These are phyloP conservation scores for Phyllopteryx taeniolatus DNA, from an alignment of 2,113 vertebrate genomes.

Conservation along the genomic window DNA sequence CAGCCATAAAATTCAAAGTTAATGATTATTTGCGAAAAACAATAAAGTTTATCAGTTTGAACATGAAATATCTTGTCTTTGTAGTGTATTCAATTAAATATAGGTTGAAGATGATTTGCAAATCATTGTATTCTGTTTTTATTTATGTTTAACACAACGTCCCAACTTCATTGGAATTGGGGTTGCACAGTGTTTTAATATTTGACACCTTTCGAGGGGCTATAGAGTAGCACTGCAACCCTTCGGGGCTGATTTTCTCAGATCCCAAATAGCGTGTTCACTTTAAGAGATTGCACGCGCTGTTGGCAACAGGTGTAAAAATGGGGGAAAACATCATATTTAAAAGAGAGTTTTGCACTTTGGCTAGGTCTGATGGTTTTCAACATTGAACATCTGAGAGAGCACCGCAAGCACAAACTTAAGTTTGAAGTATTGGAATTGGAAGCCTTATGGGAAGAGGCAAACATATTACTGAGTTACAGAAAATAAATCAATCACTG, in stretches of 20 bases:
- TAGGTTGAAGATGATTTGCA: no score
- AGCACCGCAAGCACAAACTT: neutral
- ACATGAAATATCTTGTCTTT: no score
- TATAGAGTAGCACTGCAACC: neutral
- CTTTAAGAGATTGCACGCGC: no score
- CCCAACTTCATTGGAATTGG: no score
- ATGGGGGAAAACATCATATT: neutral
- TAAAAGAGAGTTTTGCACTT: neutral
- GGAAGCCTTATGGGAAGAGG: neutral
- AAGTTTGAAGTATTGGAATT: neutral
- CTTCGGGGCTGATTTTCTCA: no score
- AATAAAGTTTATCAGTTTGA: no score
- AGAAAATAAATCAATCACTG: neutral
- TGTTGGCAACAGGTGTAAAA: neutral
- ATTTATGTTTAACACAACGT: no score
- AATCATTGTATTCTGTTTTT: no score
- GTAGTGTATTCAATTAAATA: no score
- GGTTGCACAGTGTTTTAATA: neutral
- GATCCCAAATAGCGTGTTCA: neutral
- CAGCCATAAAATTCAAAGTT: no score
- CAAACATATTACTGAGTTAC: neutral
- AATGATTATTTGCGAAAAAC: no score
- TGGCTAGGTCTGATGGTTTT: neutral
- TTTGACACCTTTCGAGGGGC: neutral
- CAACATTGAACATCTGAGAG: neutral